Evolutionary conservation across 2,113 vertebrate genomes (phyloP), one percentile per base, ranked within the genome.

Genomic region (Barbus barbus): DNA sequence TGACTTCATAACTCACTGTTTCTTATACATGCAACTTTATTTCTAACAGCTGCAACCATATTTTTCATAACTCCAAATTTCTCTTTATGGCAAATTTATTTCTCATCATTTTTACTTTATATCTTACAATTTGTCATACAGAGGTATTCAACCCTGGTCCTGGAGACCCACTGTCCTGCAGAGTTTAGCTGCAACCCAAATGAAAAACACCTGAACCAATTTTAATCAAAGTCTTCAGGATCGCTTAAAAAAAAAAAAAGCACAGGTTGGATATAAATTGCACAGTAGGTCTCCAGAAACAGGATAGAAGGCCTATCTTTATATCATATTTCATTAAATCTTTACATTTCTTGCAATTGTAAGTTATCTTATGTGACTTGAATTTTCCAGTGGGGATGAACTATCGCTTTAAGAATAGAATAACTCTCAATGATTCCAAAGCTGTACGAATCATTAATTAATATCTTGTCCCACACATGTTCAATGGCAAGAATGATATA

Each of bases 401-500:
- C 16, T 9, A 22, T 22, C 22, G 0, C 4, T 72, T 72, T 72
- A 72, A 41, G 31, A 67, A 36, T 2, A 36, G 31, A 31, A 67
- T 8, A 67, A 33, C 8, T 31, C 9, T 33, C 3, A 0, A 13
- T 72, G 36, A 72, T 44, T 72, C 11, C 9, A 76, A 53, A 76
- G 26, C 4, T 20, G 16, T 31, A n/a, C 9, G 18, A 53, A 33
- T 12, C 20, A 26, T 78, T 78, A 8, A 18, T 44, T 26, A 18
- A 36, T 56, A 58, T 58, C 31, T 77, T 75, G 73, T 20, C 31
- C 51, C 18, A 9, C 28, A 56, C 28, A 18, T 48, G 20, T 77
- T 41, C n/a, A 78, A 78, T 18, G 33, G 77, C 33, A 38, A 61
- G n/a, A 78, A 78, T 44, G 56, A 78, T 78, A 38, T 22, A 78